phyloP scores from a whole-genome alignment of 2,113 vertebrate species.

The Saguinus midas region DNA sequence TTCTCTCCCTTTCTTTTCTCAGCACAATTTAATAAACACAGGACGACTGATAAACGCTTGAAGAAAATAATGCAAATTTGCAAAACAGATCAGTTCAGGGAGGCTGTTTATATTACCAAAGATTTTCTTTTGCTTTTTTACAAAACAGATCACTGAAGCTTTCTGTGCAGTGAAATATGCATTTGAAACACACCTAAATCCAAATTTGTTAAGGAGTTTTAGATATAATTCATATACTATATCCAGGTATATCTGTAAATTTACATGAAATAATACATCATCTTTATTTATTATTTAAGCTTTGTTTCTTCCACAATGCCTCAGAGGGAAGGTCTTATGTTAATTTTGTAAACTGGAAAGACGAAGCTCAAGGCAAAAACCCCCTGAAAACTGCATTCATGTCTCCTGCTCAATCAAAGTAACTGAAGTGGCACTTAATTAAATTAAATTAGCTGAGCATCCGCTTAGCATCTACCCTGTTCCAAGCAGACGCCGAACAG shows the following conservation, averaged over 20 bases:
- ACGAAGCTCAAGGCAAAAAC: slow-evolving; percentile 14
- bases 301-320: not conserved
- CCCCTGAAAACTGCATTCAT: not conserved
- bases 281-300: slow-evolving; percentile 65
- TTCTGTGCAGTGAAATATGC: not conserved
- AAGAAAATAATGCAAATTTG: slow-evolving; percentile 51
- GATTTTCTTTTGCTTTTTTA: slow-evolving; percentile 19
- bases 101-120: slow-evolving; percentile 34
- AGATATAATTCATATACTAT: not conserved
- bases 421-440: slow-evolving; percentile 1
- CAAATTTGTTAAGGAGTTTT: slow-evolving; percentile 34
- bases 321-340: slow-evolving; percentile 46
- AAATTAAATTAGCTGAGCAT: slow-evolving; percentile 3
- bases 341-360: slow-evolving; percentile 33
- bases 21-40: slow-evolving; percentile 33
- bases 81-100: slow-evolving; percentile 41
- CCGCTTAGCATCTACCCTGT: not conserved
- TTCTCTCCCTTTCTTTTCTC: not conserved
- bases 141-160: not conserved
- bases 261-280: slow-evolving; percentile 51
- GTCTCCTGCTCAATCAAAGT: not conserved
- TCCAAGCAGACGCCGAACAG: not conserved
- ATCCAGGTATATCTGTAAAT: slow-evolving; percentile 49
- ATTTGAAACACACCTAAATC: slow-evolving; percentile 21
- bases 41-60: not conserved